Evolutionary conservation across 1,140 invertebrate genomes (phyloP), one percentile per base, ranked within the genome.

Genomic region (Ladona fulva): DNA sequence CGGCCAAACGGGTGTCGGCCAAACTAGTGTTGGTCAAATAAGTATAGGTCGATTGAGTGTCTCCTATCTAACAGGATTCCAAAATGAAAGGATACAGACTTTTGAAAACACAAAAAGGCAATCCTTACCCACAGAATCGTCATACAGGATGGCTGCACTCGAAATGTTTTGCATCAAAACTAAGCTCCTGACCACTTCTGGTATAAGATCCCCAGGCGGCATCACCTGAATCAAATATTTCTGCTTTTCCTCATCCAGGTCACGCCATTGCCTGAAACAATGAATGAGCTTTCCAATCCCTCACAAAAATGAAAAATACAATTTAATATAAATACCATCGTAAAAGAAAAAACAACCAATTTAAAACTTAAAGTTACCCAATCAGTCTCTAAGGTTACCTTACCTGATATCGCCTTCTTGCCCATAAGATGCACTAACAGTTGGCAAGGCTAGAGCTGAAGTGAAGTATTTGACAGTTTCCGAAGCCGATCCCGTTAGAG

Each of bases 121-220:
- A n/a, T n/a, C n/a, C 85, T 85, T 86, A 94, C 93, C 91, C 82
- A 96, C 97, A 25, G 91, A 90, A 14, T 92, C 88, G 82, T 97
- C 95, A 83, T 95, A 97, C 10, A 97, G 87, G 74, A 97, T 93
- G 1, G 94, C 96, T 24, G 95, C 94, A 85, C 95, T 96, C 19
- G 92, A 95, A 74, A 97, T 93, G 81, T 96, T 95, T 84, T 96
- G 91, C 29, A 89, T 87, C 1, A 88, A 87, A 0, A 95, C 92
- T 78, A 97, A 90, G 74, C 93, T 92, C 74, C 94, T 87, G 0
- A 97, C 89, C 6, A 91, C 89, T 83, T 95, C 92, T 0, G 94
- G 91, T 77, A 95, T 89, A 12, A 95, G 86, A 82, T 96, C 94
- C 0, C 90, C 91, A 0, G 95, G 95, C 0, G 94, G 93, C 87